Percentiles rank a stretch among this genome's conserved stretches.
Conservation (phyloP, 2,888 invertebrate genomes). For the Octodonta nipae region DNA sequence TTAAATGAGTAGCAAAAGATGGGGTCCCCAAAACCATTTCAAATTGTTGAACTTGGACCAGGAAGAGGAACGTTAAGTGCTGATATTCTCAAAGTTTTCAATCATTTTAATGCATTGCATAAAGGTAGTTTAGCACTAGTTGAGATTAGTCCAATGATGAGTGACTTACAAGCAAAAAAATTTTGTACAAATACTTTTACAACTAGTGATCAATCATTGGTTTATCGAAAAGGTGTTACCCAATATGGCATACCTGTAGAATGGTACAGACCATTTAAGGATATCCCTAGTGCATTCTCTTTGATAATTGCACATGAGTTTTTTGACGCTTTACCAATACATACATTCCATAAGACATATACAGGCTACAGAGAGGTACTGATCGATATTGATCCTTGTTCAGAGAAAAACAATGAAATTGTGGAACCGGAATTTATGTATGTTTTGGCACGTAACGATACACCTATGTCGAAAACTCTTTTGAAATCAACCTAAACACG, state of each 20-base stretch:
- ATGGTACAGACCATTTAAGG: slow-evolving; percentile 77
- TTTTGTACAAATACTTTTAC: too few species aligned
- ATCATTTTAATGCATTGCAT: slow-evolving; percentile 26
- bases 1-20: slow-evolving; percentile 73
- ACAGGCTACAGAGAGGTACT: slow-evolving; percentile 79
- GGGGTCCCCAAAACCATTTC: slow-evolving; percentile 59
- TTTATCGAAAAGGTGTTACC: slow-evolving; percentile 20
- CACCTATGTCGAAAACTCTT: slow-evolving; percentile 53
- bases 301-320: slow-evolving; percentile 92
- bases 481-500: slow-evolving; percentile 40
- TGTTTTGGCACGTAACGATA: slow-evolving; percentile 59
- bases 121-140: slow-evolving; percentile 57
- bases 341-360: slow-evolving; percentile 75
- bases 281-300: slow-evolving; percentile 67
- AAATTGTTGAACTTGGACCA: slow-evolving; percentile 90
- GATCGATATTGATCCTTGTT: slow-evolving; percentile 54
- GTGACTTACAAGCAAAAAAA: slow-evolving; percentile 60
- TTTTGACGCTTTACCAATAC: slow-evolving; percentile 92
- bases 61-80: slow-evolving; percentile 79
- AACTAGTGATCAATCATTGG: too few species aligned
- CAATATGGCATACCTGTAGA: slow-evolving; percentile 52
- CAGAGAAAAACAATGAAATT: slow-evolving; percentile 10
- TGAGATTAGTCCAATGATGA: slow-evolving; percentile 78
- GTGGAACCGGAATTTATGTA: slow-evolving; percentile 34
- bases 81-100: slow-evolving; percentile 70